Conservation (phyloP, 92 coral and sea anemone species). For the Siderastrea siderea region DNA sequence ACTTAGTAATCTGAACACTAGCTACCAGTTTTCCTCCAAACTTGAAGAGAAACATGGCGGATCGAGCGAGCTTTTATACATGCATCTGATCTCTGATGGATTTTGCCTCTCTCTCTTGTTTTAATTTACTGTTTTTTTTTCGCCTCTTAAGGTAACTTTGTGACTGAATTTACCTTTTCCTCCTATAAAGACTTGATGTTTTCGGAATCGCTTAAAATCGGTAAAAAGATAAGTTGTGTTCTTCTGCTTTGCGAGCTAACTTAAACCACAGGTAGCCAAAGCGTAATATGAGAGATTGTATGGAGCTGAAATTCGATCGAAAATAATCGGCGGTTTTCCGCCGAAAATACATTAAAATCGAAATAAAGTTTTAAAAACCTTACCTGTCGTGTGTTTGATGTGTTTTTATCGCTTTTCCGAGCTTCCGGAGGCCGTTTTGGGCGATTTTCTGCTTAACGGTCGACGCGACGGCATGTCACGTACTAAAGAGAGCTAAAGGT, state of each 20-base stretch:
- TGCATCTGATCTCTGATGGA: not conserved
- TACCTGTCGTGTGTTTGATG: no score
- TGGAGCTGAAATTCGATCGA: no score
- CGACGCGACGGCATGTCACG: no score
- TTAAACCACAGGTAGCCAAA: no score
- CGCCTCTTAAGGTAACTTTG: not conserved
- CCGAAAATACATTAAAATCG: no score
- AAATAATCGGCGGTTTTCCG: no score
- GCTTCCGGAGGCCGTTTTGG: no score
- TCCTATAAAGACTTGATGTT: not conserved
- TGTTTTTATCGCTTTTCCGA: no score
- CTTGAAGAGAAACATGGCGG: not conserved
- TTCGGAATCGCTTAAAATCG: not conserved
- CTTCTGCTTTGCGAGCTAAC: not conserved
- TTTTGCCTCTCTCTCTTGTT: not conserved
- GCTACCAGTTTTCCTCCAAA: not conserved
- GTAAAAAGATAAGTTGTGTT: not conserved
- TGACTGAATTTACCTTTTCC: not conserved
- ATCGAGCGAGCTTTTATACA: not conserved
- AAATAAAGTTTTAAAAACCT: no score
- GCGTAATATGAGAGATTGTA: no score
- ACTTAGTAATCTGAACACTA: not conserved
- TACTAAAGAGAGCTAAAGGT: no score
- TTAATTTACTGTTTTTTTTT: not conserved
- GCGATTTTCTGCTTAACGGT: no score